phyloP scores from a whole-genome alignment of 1,140 invertebrate genomes.

The Phymastichus coffea region DNA sequence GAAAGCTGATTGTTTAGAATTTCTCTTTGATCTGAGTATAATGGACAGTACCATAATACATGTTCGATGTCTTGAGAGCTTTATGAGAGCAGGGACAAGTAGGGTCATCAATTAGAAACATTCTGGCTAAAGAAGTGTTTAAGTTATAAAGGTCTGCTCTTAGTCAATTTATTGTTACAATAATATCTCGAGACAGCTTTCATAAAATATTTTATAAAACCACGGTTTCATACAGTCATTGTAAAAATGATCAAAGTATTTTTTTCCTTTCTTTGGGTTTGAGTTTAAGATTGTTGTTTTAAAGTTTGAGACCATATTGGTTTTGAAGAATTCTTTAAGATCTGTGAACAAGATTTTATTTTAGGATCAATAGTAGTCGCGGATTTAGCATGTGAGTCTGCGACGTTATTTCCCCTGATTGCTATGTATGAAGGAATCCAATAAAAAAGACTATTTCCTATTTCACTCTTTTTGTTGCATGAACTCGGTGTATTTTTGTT shows the following conservation, averaged over 20 bases:
- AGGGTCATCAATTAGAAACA: constrained; percentile 9
- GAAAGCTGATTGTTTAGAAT: too few species aligned
- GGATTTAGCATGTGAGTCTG: not conserved
- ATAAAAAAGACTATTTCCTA: not conserved
- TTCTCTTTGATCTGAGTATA: too few species aligned
- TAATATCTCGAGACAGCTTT: constrained; percentile 2
- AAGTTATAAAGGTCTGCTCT: constrained; percentile 23
- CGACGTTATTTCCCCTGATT: constrained; percentile 3
- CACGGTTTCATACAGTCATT: not conserved
- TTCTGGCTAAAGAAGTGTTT: not conserved
- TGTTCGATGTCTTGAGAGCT: constrained; percentile 17
- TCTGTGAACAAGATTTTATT: not conserved
- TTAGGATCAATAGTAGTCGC: not conserved
- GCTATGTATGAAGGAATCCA: constrained; percentile 16
- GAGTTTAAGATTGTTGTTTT: not conserved
- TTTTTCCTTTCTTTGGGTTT: not conserved
- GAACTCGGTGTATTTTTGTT: not conserved
- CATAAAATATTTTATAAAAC: not conserved
- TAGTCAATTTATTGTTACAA: constrained; percentile 8
- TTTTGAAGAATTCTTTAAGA: not conserved
- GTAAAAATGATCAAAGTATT: not conserved
- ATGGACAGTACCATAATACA: constrained; percentile 17
- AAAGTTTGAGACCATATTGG: not conserved
- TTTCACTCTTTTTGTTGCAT: not conserved
- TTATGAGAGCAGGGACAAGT: too few species aligned